phyloP scores from a whole-genome alignment of 2,797 vertebrate genomes.

The Anabacerthia variegaticeps region DNA sequence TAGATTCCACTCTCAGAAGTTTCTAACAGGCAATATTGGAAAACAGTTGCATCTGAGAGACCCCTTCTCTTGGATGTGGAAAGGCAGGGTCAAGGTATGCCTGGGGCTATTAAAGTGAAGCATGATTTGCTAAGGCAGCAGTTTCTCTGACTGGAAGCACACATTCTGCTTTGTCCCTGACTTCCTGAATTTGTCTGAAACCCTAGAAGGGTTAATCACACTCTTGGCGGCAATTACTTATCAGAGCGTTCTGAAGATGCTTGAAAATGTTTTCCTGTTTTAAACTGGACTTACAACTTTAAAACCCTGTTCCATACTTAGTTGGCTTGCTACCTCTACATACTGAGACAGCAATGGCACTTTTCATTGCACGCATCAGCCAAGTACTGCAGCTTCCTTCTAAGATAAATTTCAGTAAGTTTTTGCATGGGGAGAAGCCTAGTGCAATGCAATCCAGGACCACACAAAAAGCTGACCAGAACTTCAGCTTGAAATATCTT shows the following conservation, averaged over 20 bases:
- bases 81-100: not conserved
- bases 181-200: not conserved
- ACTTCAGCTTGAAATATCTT: not conserved
- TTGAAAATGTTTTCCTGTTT: not conserved
- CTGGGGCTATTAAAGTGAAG: not conserved
- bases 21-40: not conserved
- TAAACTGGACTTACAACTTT: not conserved
- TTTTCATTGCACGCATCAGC: not conserved
- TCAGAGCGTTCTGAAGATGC: not conserved
- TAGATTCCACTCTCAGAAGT: not conserved
- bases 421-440: not conserved
- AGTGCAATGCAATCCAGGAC: not conserved
- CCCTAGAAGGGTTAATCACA: not conserved
- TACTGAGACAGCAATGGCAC: not conserved
- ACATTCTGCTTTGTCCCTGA: not conserved
- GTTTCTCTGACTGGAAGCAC: not conserved
- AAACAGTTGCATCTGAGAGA: not conserved
- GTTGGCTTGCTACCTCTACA: not conserved
- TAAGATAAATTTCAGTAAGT: not conserved
- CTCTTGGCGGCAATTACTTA: not conserved
- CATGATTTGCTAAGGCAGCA: not conserved
- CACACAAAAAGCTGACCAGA: not conserved
- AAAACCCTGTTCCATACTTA: not conserved
- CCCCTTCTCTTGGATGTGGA: fast-evolving
- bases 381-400: not conserved